Evolutionary conservation across 2,797 vertebrate species (phyloP).

Genomic region (Cyprinella venusta): DNA sequence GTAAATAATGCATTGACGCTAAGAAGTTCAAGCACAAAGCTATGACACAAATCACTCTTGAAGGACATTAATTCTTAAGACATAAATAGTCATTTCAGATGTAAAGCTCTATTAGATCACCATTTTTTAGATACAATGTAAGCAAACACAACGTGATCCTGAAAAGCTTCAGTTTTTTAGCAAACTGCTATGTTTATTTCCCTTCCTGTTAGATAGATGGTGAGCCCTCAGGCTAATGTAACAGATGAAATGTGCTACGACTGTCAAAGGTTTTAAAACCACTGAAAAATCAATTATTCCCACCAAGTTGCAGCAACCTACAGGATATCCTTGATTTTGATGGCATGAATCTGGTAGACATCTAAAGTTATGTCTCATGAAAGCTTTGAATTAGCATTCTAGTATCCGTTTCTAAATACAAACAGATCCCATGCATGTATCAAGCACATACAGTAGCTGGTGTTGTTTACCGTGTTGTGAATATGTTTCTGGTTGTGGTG

Average conservation of each 20-base stretch:
- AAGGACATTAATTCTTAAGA: not conserved
- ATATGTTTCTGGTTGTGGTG: conserved; percentile 12
- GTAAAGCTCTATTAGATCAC: not conserved
- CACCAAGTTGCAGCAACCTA: not conserved
- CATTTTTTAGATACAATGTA: not conserved
- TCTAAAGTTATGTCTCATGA: not conserved
- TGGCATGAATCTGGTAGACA: not conserved
- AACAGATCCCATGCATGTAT: not conserved
- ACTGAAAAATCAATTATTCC: not conserved
- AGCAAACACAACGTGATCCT: not conserved
- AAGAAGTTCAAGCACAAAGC: not conserved
- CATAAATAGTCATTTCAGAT: not conserved
- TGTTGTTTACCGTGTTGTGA: conserved; percentile 27
- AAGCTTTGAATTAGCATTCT: conserved; percentile 13
- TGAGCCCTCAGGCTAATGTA: not conserved
- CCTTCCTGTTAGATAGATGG: not conserved
- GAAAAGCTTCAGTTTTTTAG: not conserved
- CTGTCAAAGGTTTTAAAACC: conserved; percentile 12
- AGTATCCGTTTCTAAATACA: not conserved
- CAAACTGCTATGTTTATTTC: not conserved
- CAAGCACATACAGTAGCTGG: not conserved
- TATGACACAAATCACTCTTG: not conserved
- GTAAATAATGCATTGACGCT: not conserved
- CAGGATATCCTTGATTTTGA: not conserved
- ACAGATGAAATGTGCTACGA: not conserved